These are phyloP conservation scores for Danaus melanippus DNA, from an alignment of 1,140 invertebrate genomes.

Conservation along the genomic window DNA sequence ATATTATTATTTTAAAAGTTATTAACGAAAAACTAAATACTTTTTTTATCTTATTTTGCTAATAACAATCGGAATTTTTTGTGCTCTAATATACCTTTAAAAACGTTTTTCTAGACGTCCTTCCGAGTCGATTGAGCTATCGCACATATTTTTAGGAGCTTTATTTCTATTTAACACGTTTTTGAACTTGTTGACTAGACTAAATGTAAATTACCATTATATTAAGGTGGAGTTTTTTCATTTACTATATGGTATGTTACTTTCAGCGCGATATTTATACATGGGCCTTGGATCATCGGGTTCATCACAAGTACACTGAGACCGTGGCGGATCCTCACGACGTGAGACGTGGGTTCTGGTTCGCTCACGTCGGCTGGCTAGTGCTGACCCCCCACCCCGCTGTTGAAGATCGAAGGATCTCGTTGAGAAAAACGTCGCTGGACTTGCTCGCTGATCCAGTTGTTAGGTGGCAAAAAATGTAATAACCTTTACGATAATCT, in stretches of 20 bases:
- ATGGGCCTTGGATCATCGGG: conserved; percentile 86
- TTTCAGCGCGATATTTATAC: conserved; percentile 80
- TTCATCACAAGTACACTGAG: conserved; percentile 88
- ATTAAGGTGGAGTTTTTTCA: too few species aligned
- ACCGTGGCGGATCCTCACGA: conserved; percentile 89
- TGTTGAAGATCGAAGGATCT: conserved; percentile 83
- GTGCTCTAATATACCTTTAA: too few species aligned
- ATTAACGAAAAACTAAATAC: too few species aligned
- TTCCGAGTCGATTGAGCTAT: too few species aligned
- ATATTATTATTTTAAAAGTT: too few species aligned
- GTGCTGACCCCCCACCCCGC: conserved; percentile 84
- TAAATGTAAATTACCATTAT: too few species aligned
- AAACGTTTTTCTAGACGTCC: too few species aligned
- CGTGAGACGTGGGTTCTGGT: conserved; percentile 84
- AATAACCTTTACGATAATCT: conserved; percentile 16
- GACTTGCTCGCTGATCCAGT: conserved; percentile 90
- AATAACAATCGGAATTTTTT: too few species aligned
- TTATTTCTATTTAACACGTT: too few species aligned
- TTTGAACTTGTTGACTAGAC: too few species aligned
- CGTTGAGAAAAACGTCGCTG: conserved; percentile 78
- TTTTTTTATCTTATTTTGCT: too few species aligned
- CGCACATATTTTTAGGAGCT: too few species aligned
- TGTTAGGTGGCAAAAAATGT: conserved; percentile 88
- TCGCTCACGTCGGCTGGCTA: conserved; percentile 87
- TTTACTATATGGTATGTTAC: conserved; percentile 6